Evolutionary conservation across 2,797 vertebrate species (phyloP), one percentile per base, ranked within the genome.

Genomic region (Spinus pinus): DNA sequence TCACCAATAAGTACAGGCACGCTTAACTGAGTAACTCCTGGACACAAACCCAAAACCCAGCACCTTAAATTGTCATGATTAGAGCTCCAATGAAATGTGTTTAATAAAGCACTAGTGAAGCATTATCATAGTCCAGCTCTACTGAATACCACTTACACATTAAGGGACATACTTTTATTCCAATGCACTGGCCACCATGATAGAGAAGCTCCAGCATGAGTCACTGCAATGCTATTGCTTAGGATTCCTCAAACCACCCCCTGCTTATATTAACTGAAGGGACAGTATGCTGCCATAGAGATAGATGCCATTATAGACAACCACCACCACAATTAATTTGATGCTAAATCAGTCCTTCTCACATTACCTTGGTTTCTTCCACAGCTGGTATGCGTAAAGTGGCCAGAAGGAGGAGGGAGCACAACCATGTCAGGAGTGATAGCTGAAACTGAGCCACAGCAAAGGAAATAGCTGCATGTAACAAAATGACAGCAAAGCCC

Each of bases 291-390:
- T 16, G 15, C 35, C 61, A 71, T 16, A 75, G 49, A 81, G 37
- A 80, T 3, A 54, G 39, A 31, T 77, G 46, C 24, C 6, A 4
- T 21, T 87, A 66, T 5, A 19, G 46, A 69, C 31, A 82, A 53
- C 24, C 6, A 75, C 14, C 28, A 53, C 21, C 8, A 31, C 31
- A 65, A 81, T 27, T 62, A 33, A 75, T 56, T 24, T 8, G 51
- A 67, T 39, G 16, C 3, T 90, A 81, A 58, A 58, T 84, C 60
- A 67, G 31, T 37, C 42, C 31, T 84, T 56, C 64, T 17, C 22
- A 61, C n/a, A 37, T 97, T 96, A 99, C 99, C 99, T 99, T 98
- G 24, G 98, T 85, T 73, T 99, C 98, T 96, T 99, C 98, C 84
- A 99, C 91, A 6, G 96, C 94, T 28, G 98, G 97, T 72, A 99